Conservation (phyloP, 1,140 invertebrate genomes). For the Ephestia elutella region DNA sequence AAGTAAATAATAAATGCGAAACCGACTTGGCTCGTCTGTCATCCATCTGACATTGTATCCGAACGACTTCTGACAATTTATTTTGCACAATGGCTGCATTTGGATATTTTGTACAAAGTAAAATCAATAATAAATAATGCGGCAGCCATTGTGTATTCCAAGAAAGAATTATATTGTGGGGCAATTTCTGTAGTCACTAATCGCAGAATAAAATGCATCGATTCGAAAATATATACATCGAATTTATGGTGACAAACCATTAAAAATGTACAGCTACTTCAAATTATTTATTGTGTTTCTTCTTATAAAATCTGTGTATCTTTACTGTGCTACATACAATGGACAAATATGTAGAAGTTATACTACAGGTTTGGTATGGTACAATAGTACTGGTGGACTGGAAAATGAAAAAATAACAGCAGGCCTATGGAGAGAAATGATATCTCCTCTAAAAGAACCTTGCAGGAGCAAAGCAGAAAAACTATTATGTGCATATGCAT, state of each 20-base stretch:
- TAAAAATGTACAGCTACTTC: slow-evolving; percentile 28
- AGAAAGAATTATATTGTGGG: neutral
- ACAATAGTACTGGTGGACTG: slow-evolving; percentile 84
- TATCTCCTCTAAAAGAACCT: slow-evolving; percentile 83
- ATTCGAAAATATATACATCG: slow-evolving; percentile 26
- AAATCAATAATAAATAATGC: slow-evolving; percentile 70
- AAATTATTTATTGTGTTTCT: slow-evolving; percentile 44
- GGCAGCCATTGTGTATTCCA: slow-evolving; percentile 60
- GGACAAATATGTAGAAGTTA: slow-evolving; percentile 91
- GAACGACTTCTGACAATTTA: neutral
- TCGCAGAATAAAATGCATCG: slow-evolving; percentile 55
- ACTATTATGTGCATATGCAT: slow-evolving; percentile 93
- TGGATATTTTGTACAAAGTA: slow-evolving; percentile 23
- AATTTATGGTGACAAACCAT: slow-evolving; percentile 25
- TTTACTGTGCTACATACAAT: slow-evolving; percentile 89
- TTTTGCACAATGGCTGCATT: slow-evolving; percentile 6
- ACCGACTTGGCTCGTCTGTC: too few species aligned
- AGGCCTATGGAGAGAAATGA: slow-evolving; percentile 89
- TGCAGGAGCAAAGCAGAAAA: slow-evolving; percentile 91
- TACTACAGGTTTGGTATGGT: slow-evolving; percentile 87
- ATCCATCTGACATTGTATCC: neutral
- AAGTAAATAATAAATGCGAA: neutral
- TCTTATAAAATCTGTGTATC: slow-evolving; percentile 57
- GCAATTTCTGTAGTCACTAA: slow-evolving; percentile 40
- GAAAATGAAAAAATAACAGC: slow-evolving; percentile 89